phyloP scores from a whole-genome alignment of 2,797 vertebrate genomes.

The Phrynocephalus forsythii region DNA sequence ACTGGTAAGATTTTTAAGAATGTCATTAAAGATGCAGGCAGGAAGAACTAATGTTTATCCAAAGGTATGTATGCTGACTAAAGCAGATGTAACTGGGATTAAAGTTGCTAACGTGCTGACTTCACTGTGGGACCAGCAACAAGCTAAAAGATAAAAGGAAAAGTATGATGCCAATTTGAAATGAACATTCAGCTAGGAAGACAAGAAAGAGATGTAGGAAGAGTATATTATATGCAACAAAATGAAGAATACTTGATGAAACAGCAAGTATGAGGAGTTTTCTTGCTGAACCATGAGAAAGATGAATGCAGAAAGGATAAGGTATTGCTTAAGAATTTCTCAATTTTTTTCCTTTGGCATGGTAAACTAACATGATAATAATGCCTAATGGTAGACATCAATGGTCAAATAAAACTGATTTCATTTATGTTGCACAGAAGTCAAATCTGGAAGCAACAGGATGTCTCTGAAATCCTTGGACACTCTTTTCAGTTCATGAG shows the following conservation, averaged over 20 bases:
- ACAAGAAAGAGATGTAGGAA: slow-evolving; percentile 37
- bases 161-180: slow-evolving; percentile 40
- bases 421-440: neutral
- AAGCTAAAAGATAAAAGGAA: slow-evolving; percentile 26
- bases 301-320: neutral
- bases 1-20: neutral
- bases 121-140: slow-evolving; percentile 31
- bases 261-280: slow-evolving; percentile 50
- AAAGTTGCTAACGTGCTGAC: slow-evolving; percentile 40
- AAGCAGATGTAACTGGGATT: slow-evolving; percentile 39
- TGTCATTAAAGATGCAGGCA: slow-evolving; percentile 42
- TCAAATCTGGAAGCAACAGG: neutral
- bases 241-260: slow-evolving; percentile 55
- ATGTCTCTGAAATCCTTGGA: neutral
- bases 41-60: slow-evolving; percentile 31
- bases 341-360: neutral
- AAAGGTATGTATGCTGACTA: slow-evolving; percentile 47
- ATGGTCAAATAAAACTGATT: neutral
- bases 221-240: slow-evolving; percentile 52
- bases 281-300: slow-evolving; percentile 27
- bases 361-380: neutral
- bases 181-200: slow-evolving; percentile 57
- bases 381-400: neutral
- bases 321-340: neutral
- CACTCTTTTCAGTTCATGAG: neutral